Base-by-base conservation (phyloP, 2,888 invertebrate species). In the Himalopsyche tibetana region DNA sequence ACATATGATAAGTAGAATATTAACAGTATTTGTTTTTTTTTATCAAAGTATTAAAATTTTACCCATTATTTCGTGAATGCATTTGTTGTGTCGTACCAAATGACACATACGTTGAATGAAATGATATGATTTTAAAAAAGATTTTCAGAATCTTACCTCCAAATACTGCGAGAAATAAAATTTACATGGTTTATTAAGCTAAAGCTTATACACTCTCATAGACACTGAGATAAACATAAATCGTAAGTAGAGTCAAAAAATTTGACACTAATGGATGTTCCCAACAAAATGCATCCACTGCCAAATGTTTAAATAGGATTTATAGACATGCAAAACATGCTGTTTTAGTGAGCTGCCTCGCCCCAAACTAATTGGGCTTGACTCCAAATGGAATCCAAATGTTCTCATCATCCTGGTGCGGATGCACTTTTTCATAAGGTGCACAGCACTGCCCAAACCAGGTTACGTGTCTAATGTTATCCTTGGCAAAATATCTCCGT, bases 351-450 rank as follows among this genome's bases (percentile, higher is more conserved):
- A 42, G 19, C 11, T 63, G 83, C 45, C 86, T 83, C 85, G 86
- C 86, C 88, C 86, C 85, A 51, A 80, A 83, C 88, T 88, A 88
- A 88, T 88, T 88, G 88, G 84, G 87, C 88, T 79, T 88, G 87
- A 83, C n/a, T 82, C 88, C 82, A 88, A 88, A 88, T 88, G 88
- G 82, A 85, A 83, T 63, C 87, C 88, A 84, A 86, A 86, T 86
- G 86, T 82, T 82, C 42, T 28, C 56, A 19, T 17, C 36, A 19
- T 17, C 36, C 56, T 79, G 36, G 45, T 87, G 87, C 87, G 87
- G 86, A 86, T 88, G 86, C 84, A 63, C 56, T 88, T 88, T 87
- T 88, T 88, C 86, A 63, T 80, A 82, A 87, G 87, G 82, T 83
- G 84, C 51, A 85, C 28, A 55, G 84, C 28, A 55, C 82, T 38